Base-by-base conservation (phyloP, 2,113 vertebrate species). In the Phoenicopterus ruber region DNA sequence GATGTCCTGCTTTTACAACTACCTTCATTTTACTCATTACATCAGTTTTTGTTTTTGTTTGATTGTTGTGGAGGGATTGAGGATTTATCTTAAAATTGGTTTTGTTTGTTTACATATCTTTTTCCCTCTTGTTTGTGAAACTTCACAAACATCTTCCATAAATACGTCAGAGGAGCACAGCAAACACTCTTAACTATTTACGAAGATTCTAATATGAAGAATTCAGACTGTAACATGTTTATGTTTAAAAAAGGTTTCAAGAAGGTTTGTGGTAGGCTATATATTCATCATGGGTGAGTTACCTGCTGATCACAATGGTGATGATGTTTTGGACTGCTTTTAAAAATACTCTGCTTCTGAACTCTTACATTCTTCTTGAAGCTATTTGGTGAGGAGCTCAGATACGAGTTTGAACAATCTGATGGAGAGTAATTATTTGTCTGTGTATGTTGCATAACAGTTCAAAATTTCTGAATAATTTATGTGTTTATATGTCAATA, bases 141-240 rank as follows among this genome's bases (percentile, higher is more conserved):
- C 96, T 94, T 97, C 97, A 96, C 97, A 98, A 98, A 98, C 98
- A 98, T 98, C 98, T 98, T 98, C 98, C 98, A 98, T 98, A 98
- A 98, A 98, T 98, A 95, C 1, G 98, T 98, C 98, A 98, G 98
- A 97, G 97, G 95, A 97, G 96, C 98, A 98, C 97, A 98, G 98
- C 96, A 95, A 97, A 88, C 83, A 88, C 83, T 96, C 94, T 66
- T 97, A 91, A 92, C 52, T 88, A 79, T 95, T 95, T 81, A 44
- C 85, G 92, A 97, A 95, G 95, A 70, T 82, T 92, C n/a, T 78
- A 12, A 84, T 71, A 78, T 82, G 89, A 94, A 96, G 83, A 90
- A 71, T 87, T 78, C 85, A 94, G 86, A 90, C 17, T 93, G 82
- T 92, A 66, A 47, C 7, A 18, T 67, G 49, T 82, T 85, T n/a